phyloP scores from a whole-genome alignment of 2,113 vertebrate species.

The Pelecanus crispus region DNA sequence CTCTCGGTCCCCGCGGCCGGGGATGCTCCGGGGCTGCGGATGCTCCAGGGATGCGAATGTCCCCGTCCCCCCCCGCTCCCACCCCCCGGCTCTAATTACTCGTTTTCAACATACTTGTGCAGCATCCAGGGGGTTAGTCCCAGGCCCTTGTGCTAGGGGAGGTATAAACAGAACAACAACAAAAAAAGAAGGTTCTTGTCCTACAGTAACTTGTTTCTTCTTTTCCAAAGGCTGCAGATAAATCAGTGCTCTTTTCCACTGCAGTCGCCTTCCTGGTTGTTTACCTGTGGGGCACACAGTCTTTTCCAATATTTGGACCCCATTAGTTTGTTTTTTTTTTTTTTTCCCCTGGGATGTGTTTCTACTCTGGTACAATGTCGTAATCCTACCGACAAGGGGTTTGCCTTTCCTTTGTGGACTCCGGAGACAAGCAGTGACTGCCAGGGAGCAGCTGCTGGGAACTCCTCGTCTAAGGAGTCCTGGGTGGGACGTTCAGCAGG shows the following conservation, averaged over 20 bases:
- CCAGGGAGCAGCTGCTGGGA: background rate
- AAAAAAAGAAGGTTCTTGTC: background rate
- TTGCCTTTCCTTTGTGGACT: background rate
- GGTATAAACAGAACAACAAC: background rate
- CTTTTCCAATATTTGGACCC: background rate
- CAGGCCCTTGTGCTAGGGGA: background rate
- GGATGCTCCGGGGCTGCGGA: background rate
- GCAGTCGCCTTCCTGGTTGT: accelerated
- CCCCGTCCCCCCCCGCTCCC: background rate
- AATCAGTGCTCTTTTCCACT: background rate
- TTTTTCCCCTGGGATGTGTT: background rate
- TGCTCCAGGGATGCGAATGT: background rate
- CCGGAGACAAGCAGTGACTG: background rate
- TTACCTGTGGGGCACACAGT: background rate
- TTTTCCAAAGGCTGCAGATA: background rate
- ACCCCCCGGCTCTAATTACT: background rate
- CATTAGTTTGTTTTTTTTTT: too few species aligned
- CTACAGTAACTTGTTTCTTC: background rate
- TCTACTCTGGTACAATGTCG: background rate
- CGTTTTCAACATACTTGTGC: background rate
- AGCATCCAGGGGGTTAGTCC: background rate
- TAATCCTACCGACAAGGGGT: background rate
- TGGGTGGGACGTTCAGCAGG: background rate
- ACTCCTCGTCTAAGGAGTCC: background rate
- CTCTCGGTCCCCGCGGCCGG: too few species aligned